Evolutionary conservation across 2,797 vertebrate species (phyloP).

Genomic region (Tokudaia muenninki): DNA sequence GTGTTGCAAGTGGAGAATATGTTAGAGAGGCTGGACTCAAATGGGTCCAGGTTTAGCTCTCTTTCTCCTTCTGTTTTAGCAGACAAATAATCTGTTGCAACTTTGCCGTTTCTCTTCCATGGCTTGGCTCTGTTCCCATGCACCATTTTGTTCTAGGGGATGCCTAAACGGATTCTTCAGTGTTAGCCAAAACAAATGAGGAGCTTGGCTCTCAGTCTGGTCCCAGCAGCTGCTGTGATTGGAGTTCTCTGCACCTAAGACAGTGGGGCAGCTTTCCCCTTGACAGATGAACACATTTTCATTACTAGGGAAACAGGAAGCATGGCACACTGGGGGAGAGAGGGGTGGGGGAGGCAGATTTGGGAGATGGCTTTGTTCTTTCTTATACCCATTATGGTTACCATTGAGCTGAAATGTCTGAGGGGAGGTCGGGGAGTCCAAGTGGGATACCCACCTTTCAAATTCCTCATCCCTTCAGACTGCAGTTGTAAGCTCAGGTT

Average conservation of each 20-base stretch:
- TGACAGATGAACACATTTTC: constrained; percentile 79
- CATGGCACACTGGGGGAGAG: neutral
- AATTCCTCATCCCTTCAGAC: constrained; percentile 33
- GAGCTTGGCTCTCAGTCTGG: constrained; percentile 86
- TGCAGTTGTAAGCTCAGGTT: constrained; percentile 45
- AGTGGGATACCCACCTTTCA: neutral
- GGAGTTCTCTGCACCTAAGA: constrained; percentile 84
- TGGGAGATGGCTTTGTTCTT: constrained; percentile 61
- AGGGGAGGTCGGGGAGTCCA: constrained; percentile 48
- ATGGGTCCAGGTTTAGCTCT: constrained; percentile 77
- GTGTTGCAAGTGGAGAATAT: constrained; percentile 81
- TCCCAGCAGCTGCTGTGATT: constrained; percentile 86
- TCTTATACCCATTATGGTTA: constrained; percentile 9
- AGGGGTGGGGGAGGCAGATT: neutral
- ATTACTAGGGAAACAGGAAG: constrained; percentile 75
- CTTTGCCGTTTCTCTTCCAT: constrained; percentile 88
- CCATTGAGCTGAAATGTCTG: constrained; percentile 62
- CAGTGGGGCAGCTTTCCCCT: constrained; percentile 83
- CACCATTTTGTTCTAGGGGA: constrained; percentile 90
- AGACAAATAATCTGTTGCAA: constrained; percentile 90
- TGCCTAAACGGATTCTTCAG: constrained; percentile 88
- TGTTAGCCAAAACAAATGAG: constrained; percentile 90
- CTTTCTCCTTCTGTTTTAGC: constrained; percentile 89
- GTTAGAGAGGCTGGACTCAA: constrained; percentile 79
- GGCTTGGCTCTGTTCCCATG: constrained; percentile 87